A percentile compares a stretch with the other conserved stretches of the same genome.
Evolutionary conservation across 2,888 invertebrate species (phyloP).

Genomic region (Antheraea yamamai): DNA sequence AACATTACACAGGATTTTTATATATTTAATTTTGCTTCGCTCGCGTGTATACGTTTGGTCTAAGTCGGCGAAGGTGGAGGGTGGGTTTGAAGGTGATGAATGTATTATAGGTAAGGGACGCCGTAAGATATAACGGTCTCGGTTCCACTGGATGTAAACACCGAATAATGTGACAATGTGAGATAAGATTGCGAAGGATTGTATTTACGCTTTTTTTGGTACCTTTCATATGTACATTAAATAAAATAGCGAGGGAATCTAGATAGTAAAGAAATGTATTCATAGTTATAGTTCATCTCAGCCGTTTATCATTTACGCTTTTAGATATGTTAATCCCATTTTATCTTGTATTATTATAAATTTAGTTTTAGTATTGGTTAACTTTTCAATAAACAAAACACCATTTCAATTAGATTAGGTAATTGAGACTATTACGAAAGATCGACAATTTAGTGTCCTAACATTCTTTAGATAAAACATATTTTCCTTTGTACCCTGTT

Average conservation of each 20-base stretch:
- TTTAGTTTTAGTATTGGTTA: too few relatives aligned
- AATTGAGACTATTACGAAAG: too few relatives aligned
- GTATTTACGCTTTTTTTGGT: neutral
- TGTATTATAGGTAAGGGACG: neutral
- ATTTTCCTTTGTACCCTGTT: too few relatives aligned
- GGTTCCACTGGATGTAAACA: neutral
- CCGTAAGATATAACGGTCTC: neutral
- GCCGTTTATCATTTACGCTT: neutral
- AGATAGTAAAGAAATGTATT: neutral
- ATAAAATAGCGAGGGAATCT: neutral
- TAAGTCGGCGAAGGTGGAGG: neutral
- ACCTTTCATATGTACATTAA: neutral
- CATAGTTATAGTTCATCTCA: neutral
- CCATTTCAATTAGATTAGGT: too few relatives aligned
- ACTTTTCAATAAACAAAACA: too few relatives aligned
- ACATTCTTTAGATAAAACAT: too few relatives aligned
- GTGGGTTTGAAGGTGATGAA: neutral
- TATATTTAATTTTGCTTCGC: neutral
- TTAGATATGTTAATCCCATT: neutral
- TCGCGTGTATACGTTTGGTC: neutral
- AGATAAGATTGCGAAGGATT: neutral
- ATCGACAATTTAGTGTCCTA: too few relatives aligned
- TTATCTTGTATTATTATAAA: too few relatives aligned
- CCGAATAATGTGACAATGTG: slow-evolving; percentile 2
- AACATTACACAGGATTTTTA: neutral